Percentiles rank a stretch among this genome's conserved stretches.
phyloP scores from a whole-genome alignment of 2,113 vertebrate genomes.

The Burhinus oedicnemus region DNA sequence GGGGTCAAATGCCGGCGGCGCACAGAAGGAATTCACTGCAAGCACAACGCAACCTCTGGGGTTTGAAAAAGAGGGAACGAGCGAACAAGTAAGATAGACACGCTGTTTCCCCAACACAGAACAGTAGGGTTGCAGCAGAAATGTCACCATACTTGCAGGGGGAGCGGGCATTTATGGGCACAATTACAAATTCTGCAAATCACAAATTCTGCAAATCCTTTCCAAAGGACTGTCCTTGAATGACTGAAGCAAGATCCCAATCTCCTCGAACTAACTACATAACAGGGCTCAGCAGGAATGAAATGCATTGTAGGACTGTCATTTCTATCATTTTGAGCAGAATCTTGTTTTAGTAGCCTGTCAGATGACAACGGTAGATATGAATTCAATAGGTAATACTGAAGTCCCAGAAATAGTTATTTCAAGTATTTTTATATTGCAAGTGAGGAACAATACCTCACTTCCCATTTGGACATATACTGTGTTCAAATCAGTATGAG shows the following conservation, averaged over 20 bases:
- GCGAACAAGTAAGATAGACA: neutral
- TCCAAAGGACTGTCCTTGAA: slow-evolving; percentile 25
- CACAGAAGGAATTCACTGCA: neutral
- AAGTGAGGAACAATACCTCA: slow-evolving; percentile 13
- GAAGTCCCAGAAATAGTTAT: slow-evolving; percentile 24
- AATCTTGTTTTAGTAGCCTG: slow-evolving; percentile 62
- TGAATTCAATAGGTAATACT: slow-evolving; percentile 45
- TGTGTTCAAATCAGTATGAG: neutral
- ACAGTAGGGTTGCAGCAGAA: neutral
- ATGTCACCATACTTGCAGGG: neutral
- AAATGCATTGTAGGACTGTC: slow-evolving; percentile 20
- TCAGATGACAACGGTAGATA: slow-evolving; percentile 59
- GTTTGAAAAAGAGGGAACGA: neutral
- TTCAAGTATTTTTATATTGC: slow-evolving; percentile 17
- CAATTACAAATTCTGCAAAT: neutral
- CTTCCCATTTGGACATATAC: neutral
- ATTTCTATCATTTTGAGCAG: slow-evolving; percentile 29
- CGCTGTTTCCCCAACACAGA: neutral
- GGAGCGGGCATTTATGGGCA: neutral
- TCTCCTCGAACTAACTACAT: neutral
- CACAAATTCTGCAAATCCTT: neutral
- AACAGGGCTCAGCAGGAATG: slow-evolving; percentile 19
- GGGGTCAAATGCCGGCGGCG: neutral
- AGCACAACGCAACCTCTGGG: neutral
- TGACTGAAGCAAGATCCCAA: neutral